A percentile compares a stretch with the other conserved stretches of the same genome.
These are phyloP conservation scores for Philopotamus ludificatus DNA, from an alignment of 1,140 invertebrate species.

Conservation along the genomic window DNA sequence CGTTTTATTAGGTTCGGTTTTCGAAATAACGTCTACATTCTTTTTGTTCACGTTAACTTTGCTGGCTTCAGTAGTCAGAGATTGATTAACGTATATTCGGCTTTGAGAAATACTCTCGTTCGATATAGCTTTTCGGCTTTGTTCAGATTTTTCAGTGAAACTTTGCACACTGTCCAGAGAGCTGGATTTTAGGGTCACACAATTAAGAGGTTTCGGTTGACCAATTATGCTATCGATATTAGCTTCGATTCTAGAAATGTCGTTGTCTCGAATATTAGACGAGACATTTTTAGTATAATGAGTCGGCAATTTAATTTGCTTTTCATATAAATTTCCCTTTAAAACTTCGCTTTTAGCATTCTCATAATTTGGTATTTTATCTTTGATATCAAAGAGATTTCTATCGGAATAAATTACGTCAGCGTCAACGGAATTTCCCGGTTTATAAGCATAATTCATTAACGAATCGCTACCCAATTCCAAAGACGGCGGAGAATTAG, in stretches of 20 bases:
- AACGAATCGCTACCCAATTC: slow-evolving; percentile 36
- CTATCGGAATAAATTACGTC: slow-evolving; percentile 51
- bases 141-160: slow-evolving; percentile 50
- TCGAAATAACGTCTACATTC: too few species aligned
- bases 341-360: slow-evolving; percentile 18
- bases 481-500: slow-evolving; percentile 30
- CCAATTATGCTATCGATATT: slow-evolving; percentile 58
- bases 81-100: slow-evolving; percentile 39
- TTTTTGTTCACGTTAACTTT: too few species aligned
- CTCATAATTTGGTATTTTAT: slow-evolving; percentile 16
- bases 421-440: slow-evolving; percentile 1
- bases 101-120: slow-evolving; percentile 52
- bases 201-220: slow-evolving; percentile 53
- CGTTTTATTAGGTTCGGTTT: too few species aligned
- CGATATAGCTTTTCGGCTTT: slow-evolving; percentile 53
- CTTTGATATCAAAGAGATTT: slow-evolving; percentile 35
- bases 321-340: slow-evolving; percentile 12
- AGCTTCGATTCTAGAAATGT: slow-evolving; percentile 46
- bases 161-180: slow-evolving; percentile 61
- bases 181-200: slow-evolving; percentile 55
- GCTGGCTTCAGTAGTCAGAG: too few species aligned
- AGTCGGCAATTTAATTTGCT: slow-evolving; percentile 19
- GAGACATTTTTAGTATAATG: slow-evolving; percentile 36
- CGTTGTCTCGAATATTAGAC: slow-evolving; percentile 35
- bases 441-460: slow-evolving; percentile 35